These are phyloP conservation scores for Marmota flaviventris DNA, from an alignment of 2,113 vertebrate species.

Conservation along the genomic window DNA sequence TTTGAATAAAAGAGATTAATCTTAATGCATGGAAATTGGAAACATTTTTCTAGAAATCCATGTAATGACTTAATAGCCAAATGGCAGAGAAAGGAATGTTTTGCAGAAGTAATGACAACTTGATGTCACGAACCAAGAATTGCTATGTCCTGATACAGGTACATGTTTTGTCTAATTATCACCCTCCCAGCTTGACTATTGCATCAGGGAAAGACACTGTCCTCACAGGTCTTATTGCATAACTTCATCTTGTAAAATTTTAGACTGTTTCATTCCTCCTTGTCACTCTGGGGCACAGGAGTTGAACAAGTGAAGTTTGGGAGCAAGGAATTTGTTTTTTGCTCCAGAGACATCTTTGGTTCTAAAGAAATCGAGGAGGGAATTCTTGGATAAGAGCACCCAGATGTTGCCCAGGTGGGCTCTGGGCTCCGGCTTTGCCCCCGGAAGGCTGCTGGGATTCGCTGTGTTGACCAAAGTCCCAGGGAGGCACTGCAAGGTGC, in stretches of 20 bases:
- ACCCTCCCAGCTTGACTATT: background rate
- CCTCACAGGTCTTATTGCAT: background rate
- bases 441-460: background rate
- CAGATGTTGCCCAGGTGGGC: rapidly evolving
- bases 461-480: background rate
- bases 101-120: background rate
- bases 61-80: background rate
- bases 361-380: background rate
- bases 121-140: background rate
- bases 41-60: background rate
- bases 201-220: background rate
- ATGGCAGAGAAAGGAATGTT: background rate
- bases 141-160: too few species aligned
- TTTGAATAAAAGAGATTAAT: background rate
- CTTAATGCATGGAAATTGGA: background rate
- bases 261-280: background rate
- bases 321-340: background rate
- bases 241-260: background rate
- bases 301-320: background rate
- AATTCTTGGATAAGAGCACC: background rate
- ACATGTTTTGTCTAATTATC: background rate
- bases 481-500: too few species aligned
- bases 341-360: background rate
- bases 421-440: background rate
- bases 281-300: background rate